These are phyloP conservation scores for Lochmaea capreae DNA, from an alignment of 2,888 invertebrate genomes.

Conservation along the genomic window DNA sequence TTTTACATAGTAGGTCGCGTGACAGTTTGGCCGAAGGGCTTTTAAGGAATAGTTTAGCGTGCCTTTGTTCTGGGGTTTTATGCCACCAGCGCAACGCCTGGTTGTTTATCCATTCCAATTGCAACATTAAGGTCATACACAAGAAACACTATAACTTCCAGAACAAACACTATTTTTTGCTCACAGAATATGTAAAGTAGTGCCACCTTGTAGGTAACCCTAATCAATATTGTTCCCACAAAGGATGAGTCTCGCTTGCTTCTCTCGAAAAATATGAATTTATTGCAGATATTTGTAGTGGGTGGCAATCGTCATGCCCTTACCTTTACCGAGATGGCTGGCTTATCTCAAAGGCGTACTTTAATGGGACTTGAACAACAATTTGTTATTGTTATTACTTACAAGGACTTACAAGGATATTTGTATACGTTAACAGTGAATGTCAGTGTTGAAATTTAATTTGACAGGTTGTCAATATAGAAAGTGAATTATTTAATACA, in stretches of 20 bases:
- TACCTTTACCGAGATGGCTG: slow-evolving; percentile 27
- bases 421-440: not conserved
- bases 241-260: slow-evolving; percentile 44
- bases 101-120: too few relatives aligned
- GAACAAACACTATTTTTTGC: too few relatives aligned
- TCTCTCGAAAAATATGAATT: slow-evolving; percentile 62
- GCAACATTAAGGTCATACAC: too few relatives aligned
- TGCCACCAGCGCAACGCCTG: too few relatives aligned
- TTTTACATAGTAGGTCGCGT: too few relatives aligned
- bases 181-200: not conserved
- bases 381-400: slow-evolving; percentile 15
- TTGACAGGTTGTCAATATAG: too few relatives aligned
- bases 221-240: slow-evolving; percentile 58
- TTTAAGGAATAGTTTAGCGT: too few relatives aligned
- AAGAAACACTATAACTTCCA: too few relatives aligned
- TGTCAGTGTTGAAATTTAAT: too few relatives aligned
- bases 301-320: slow-evolving; percentile 64
- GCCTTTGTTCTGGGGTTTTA: too few relatives aligned
- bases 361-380: slow-evolving; percentile 17
- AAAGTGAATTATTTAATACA: too few relatives aligned
- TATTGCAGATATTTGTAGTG: slow-evolving; percentile 63
- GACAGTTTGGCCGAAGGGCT: too few relatives aligned
- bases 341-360: slow-evolving; percentile 29
- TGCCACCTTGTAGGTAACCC: slow-evolving; percentile 40
- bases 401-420: not conserved